Evolutionary conservation across 2,888 invertebrate species (phyloP).

Genomic region (Limnephilus auricula): DNA sequence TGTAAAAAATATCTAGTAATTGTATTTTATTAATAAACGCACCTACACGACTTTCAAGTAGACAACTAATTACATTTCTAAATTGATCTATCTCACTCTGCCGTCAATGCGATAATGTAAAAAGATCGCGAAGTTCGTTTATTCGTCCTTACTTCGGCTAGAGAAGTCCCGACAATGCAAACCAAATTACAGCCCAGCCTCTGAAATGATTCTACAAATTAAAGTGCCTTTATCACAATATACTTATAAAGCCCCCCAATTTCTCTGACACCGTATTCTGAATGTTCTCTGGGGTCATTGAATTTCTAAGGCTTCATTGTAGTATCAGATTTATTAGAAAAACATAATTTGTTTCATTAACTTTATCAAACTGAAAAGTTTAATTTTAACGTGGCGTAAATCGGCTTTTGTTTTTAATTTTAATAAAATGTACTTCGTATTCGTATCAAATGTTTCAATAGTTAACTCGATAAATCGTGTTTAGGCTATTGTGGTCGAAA

Average conservation of each 20-base stretch:
- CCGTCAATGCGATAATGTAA: slow-evolving; percentile 47
- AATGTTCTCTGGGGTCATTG: slow-evolving; percentile 32
- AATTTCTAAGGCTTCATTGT: slow-evolving; percentile 57
- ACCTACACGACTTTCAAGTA: neutral
- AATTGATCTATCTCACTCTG: neutral
- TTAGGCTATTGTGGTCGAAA: neutral
- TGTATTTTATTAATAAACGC: neutral
- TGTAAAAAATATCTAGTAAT: no score
- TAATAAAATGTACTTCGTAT: neutral
- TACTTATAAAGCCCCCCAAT: slow-evolving; percentile 33
- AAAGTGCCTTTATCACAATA: slow-evolving; percentile 45
- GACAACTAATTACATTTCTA: slow-evolving; percentile 31
- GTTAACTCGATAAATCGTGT: neutral
- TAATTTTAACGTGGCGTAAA: neutral
- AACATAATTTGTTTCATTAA: slow-evolving; percentile 40
- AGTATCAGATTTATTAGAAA: slow-evolving; percentile 58
- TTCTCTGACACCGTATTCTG: slow-evolving; percentile 21
- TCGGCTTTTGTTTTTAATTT: neutral
- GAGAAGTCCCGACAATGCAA: slow-evolving; percentile 62
- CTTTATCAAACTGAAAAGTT: neutral
- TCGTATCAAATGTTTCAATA: neutral
- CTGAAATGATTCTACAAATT: slow-evolving; percentile 51
- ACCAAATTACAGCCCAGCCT: slow-evolving; percentile 63
- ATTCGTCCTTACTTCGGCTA: slow-evolving; percentile 60
- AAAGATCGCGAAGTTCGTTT: slow-evolving; percentile 49